phyloP scores from a whole-genome alignment of 2,888 invertebrate species.

The Epistrophe eligans region DNA sequence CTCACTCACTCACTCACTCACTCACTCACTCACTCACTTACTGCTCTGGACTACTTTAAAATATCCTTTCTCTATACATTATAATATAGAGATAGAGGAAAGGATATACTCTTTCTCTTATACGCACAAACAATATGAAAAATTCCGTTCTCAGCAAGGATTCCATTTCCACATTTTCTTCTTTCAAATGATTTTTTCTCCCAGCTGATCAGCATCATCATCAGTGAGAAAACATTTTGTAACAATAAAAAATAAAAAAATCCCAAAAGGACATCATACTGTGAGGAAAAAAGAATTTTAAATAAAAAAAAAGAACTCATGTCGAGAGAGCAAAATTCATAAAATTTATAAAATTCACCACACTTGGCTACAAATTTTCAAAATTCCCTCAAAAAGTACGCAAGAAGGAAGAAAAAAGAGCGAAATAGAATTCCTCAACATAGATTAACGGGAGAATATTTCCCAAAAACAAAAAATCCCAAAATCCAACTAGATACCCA shows the following conservation, averaged over 20 bases:
- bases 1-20: slow-evolving; percentile 32
- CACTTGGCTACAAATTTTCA: slow-evolving; percentile 33
- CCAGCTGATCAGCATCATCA: slow-evolving; percentile 65
- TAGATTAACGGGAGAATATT: slow-evolving; percentile 1
- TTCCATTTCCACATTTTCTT: slow-evolving; percentile 39
- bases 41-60: slow-evolving; percentile 30
- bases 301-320: slow-evolving; percentile 40
- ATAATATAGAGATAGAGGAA: too few species aligned
- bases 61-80: slow-evolving; percentile 40
- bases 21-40: slow-evolving; percentile 28
- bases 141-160: slow-evolving; percentile 56
- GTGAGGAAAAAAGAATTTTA: slow-evolving; percentile 50
- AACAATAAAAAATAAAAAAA: slow-evolving; percentile 20
- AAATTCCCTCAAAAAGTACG: slow-evolving; percentile 29
- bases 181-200: slow-evolving; percentile 35
- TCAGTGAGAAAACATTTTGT: slow-evolving; percentile 22
- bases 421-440: slow-evolving; percentile 31
- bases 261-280: slow-evolving; percentile 58
- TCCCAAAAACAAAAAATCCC: slow-evolving; percentile 6
- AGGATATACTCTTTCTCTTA: slow-evolving; percentile 41
- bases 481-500: slow-evolving; percentile 19
- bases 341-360: slow-evolving; percentile 46
- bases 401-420: slow-evolving; percentile 7
- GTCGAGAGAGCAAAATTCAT: slow-evolving; percentile 32
- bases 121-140: slow-evolving; percentile 32